These are phyloP conservation scores for Synergus gifuensis DNA, from an alignment of 2,888 invertebrate genomes.

Conservation along the genomic window DNA sequence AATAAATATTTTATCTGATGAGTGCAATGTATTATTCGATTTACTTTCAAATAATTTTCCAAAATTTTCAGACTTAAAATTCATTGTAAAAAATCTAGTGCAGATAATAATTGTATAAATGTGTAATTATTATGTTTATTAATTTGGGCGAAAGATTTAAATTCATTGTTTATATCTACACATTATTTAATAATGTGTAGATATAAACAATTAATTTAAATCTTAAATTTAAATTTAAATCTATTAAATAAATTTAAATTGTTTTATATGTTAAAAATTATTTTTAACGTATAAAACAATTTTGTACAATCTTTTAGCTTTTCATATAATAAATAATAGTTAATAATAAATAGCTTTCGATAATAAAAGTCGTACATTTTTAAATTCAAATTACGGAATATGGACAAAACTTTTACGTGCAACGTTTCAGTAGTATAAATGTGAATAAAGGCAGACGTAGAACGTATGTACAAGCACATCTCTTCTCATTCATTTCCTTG, in stretches of 20 bases:
- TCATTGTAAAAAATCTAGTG: no score
- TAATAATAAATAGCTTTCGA: no score
- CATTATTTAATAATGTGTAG: no score
- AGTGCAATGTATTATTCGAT: no score
- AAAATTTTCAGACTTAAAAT: neutral
- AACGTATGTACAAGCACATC: neutral
- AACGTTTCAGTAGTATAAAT: conserved; percentile 25
- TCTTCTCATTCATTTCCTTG: neutral
- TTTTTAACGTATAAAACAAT: neutral
- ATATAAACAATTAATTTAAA: no score
- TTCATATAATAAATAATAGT: no score
- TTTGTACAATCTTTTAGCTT: neutral
- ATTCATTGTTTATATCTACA: neutral
- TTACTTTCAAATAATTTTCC: neutral
- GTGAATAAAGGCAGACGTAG: conserved; percentile 20
- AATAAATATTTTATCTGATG: no score
- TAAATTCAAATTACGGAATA: neutral
- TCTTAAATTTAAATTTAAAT: no score
- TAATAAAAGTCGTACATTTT: neutral
- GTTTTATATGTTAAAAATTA: no score
- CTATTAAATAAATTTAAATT: no score
- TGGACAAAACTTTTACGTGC: conserved; percentile 3
- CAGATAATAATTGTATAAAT: no score
- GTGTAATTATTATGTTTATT: no score
- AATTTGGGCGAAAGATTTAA: neutral